A percentile compares a stretch with the other conserved stretches of the same genome.
These are phyloP conservation scores for Nysson spinosus DNA, from an alignment of 2,888 invertebrate species.

Conservation along the genomic window DNA sequence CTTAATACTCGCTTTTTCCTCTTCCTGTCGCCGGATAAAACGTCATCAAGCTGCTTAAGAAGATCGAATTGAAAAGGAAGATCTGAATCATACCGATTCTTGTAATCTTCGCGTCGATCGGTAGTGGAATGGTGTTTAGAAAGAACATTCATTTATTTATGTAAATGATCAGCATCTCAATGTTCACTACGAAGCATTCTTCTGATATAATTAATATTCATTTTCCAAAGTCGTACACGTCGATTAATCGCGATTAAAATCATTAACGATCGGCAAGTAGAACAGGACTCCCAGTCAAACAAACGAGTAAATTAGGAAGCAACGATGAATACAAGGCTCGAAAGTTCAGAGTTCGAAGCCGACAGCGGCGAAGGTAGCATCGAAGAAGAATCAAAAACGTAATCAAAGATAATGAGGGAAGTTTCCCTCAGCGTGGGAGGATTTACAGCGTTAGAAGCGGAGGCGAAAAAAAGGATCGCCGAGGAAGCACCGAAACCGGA, in stretches of 20 bases:
- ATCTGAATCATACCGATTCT: no score
- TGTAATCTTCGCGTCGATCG: no score
- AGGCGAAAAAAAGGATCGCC: neutral
- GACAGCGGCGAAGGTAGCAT: neutral
- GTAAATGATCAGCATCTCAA: no score
- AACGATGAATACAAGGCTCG: conserved; percentile 3
- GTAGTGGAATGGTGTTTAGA: no score
- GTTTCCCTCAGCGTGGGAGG: conserved; percentile 28
- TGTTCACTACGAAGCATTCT: no score
- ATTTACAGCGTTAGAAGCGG: conserved; percentile 25
- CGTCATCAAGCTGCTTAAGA: neutral
- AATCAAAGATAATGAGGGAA: conserved; percentile 52
- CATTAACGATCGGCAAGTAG: no score
- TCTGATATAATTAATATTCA: no score
- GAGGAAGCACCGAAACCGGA: conserved; percentile 10
- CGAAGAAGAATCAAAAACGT: conserved; percentile 46
- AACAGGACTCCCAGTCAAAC: neutral
- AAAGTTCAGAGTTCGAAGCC: neutral
- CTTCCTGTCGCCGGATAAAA: neutral
- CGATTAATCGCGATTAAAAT: no score
- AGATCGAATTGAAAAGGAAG: neutral
- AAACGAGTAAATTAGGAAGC: conserved; percentile 25
- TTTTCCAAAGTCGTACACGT: no score
- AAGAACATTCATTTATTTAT: no score
- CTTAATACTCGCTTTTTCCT: neutral